phyloP scores from a whole-genome alignment of 1,140 invertebrate genomes.

The Drosophila subobscura region DNA sequence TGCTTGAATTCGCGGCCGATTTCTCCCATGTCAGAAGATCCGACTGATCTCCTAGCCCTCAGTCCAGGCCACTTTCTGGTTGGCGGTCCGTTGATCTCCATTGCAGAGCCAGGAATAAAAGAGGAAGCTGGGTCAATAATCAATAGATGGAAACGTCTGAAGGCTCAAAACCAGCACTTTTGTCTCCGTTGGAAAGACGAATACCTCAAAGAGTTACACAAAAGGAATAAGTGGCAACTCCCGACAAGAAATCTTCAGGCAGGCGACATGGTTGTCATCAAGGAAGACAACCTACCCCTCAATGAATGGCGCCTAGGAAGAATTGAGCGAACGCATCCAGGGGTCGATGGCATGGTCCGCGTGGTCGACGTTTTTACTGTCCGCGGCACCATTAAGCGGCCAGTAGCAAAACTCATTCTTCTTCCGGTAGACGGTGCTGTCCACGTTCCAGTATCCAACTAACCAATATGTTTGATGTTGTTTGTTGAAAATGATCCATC shows the following conservation, averaged over 20 bases:
- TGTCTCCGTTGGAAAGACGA: background rate
- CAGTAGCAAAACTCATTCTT: background rate
- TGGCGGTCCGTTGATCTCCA: no score
- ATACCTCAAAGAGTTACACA: background rate
- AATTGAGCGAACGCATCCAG: background rate
- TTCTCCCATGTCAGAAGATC: background rate
- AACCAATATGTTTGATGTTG: no score
- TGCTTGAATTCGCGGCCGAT: constrained; percentile 20
- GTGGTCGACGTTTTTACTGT: background rate
- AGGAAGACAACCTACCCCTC: background rate
- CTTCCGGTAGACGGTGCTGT: background rate
- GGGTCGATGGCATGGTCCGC: background rate
- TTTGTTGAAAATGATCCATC: no score
- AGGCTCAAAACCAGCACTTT: background rate
- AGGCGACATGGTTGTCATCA: constrained; percentile 2
- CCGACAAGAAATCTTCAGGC: background rate
- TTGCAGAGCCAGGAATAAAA: no score
- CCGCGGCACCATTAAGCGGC: background rate
- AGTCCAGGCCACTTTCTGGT: background rate
- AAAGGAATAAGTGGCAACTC: background rate
- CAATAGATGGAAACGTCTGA: background rate
- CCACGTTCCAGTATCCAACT: no score
- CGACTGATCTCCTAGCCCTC: background rate
- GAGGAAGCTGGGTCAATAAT: background rate
- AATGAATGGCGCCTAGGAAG: constrained; percentile 3